Base-by-base conservation (phyloP, 2,888 invertebrate species). In the Parnassius glacialis region DNA sequence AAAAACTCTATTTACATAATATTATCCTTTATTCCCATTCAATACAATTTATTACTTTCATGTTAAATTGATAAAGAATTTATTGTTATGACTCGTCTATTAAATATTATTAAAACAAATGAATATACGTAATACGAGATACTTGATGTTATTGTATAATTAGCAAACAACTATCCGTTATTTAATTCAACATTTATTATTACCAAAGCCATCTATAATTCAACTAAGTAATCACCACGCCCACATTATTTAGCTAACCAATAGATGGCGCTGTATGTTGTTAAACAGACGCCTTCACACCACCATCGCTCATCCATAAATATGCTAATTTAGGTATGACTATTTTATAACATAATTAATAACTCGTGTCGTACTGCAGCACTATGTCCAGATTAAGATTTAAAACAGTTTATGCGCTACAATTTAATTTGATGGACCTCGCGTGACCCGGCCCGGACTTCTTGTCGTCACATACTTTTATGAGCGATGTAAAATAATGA, bases 311-410 rank as follows among this genome's bases (percentile, higher is more conserved):
- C 79, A 75, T 67, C 79, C 83, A 85, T 90, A 90, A 90, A 90
- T 85, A 90, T 89, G 89, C 83, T 88, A 87, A 90, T 90, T 84
- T 81, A 79, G 80, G 80, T 81, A 86, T 84, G 89, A 89, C 87
- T 86, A 83, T 88, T 90, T 90, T 89, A 90, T 88, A 87, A 87
- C 88, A 85, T 89, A 90, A 90, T 90, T 89, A 90, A 90, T 90
- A 87, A 89, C 62, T 58, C 87, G 83, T 82, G 80, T 84, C 80
- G 75, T 76, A 76, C 73, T 71, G 20, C 74, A 73, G 73, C 69
- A 77, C 75, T 74, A 69, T 67, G 64, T 69, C 71, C 75, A 83
- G 83, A 84, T 87, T 88, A 87, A 84, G 88, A 87, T 89, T 90
- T 87, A 85, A 81, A 79, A 78, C 81, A 82, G 84, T 88, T 85